Conservation (phyloP, 2,888 invertebrate species). For the Junonia oenone region DNA sequence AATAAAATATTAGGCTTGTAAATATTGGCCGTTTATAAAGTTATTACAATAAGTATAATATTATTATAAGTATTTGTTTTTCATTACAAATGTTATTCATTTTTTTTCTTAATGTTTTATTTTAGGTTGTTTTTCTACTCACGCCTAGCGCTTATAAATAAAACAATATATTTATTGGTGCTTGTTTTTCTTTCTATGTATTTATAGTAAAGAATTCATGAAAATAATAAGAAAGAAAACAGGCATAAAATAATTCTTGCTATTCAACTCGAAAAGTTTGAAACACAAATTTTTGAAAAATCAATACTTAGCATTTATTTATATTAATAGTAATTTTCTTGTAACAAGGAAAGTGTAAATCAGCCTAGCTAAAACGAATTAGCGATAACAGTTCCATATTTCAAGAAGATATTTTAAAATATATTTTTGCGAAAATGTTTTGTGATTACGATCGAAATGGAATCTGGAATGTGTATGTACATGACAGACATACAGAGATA, state of each 20-base stretch:
- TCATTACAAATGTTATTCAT: conserved; percentile 2
- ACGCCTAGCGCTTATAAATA: conserved; percentile 11
- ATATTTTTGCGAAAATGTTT: conserved; percentile 73
- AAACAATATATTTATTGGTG: conserved; percentile 14
- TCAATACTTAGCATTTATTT: conserved; percentile 34
- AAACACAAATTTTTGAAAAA: conserved; percentile 12
- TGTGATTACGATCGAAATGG: conserved; percentile 45
- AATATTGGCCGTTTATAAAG: conserved; percentile 10
- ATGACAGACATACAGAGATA: conserved; percentile 38
- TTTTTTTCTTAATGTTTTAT: not conserved
- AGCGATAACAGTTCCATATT: conserved; percentile 65
- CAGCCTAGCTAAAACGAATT: conserved; percentile 41
- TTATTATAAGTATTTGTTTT: conserved; percentile 10
- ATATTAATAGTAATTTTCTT: conserved; percentile 29
- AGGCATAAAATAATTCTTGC: not conserved
- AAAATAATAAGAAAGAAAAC: not conserved
- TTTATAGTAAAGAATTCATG: not conserved
- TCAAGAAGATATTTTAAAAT: conserved; percentile 59
- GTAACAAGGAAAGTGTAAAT: conserved; percentile 36
- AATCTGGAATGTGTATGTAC: conserved; percentile 27
- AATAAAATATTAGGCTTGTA: conserved; percentile 9
- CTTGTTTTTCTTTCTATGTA: conserved; percentile 11
- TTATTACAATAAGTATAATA: conserved; percentile 5
- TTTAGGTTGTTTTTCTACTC: conserved; percentile 4
- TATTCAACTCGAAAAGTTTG: not conserved